phyloP scores from a whole-genome alignment of 1,140 invertebrate species.

The Procambarus clarkii region DNA sequence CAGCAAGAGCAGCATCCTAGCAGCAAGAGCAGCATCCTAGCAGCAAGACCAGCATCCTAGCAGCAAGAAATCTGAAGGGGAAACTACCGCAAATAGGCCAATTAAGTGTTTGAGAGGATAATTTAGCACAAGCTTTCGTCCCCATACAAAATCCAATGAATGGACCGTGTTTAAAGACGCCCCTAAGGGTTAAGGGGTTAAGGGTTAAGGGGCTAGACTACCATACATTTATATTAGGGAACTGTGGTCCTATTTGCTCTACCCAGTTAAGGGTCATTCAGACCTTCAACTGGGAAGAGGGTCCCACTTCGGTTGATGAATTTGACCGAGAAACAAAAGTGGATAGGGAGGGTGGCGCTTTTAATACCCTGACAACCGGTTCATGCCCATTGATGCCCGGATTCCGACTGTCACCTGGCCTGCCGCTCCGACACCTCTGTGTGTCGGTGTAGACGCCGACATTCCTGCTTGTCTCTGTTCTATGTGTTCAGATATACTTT shows the following conservation, averaged over 20 bases:
- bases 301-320: constrained; percentile 45
- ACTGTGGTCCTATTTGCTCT: constrained; percentile 56
- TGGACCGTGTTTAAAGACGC: too few species aligned
- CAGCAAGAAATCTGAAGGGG: too few species aligned
- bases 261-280: constrained; percentile 55
- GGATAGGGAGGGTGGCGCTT: not conserved
- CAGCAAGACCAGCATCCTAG: not conserved
- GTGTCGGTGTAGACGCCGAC: not conserved
- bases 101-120: not conserved
- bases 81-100: too few species aligned
- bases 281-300: too few species aligned
- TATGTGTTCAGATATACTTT: too few species aligned
- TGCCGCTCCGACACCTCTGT: constrained; percentile 23
- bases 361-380: constrained; percentile 58
- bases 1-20: too few species aligned
- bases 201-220: not conserved
- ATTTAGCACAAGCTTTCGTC: not conserved
- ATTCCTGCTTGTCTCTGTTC: too few species aligned
- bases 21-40: too few species aligned
- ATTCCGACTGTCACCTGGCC: constrained; percentile 28
- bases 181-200: too few species aligned
- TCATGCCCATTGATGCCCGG: constrained; percentile 18
- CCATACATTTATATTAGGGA: constrained; percentile 30
- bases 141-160: not conserved
- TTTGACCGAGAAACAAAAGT: constrained; percentile 39